Conservation (phyloP, 2,888 invertebrate species). For the Dinocampus coccinellae region DNA sequence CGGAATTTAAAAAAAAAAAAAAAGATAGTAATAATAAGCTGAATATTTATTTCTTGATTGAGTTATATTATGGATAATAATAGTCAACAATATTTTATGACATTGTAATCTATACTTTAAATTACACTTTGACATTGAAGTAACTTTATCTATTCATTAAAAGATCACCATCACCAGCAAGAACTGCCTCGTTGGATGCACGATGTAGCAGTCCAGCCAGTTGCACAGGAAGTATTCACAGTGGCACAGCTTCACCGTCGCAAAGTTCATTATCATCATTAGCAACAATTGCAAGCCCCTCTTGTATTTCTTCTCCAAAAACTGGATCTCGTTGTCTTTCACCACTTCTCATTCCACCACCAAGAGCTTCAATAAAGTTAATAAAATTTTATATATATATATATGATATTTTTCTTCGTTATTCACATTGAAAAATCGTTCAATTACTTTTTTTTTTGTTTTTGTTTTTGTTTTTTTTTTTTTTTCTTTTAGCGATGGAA, state of each 20-base stretch:
- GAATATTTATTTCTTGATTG: too few species aligned
- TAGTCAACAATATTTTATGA: too few species aligned
- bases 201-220: constrained; percentile 75
- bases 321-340: constrained; percentile 76
- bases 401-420: too few species aligned
- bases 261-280: constrained; percentile 81
- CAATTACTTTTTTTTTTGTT: too few species aligned
- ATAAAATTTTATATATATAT: too few species aligned
- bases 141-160: constrained; percentile 15
- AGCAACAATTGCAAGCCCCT: constrained; percentile 67
- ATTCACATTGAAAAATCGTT: too few species aligned
- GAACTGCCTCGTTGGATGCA: constrained; percentile 83
- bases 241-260: constrained; percentile 75
- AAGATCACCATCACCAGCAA: constrained; percentile 83
- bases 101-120: too few species aligned
- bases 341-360: constrained; percentile 82
- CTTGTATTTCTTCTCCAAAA: constrained; percentile 60
- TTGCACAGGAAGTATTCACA: constrained; percentile 66
- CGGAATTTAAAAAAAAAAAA: too few species aligned
- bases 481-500: constrained; percentile 57
- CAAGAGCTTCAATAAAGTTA: constrained; percentile 69
- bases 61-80: too few species aligned
- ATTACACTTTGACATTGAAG: too few species aligned
- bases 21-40: too few species aligned
- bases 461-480: constrained; percentile 7